Evolutionary conservation across 2,888 invertebrate species (phyloP).

Genomic region (Brenthis daphne): DNA sequence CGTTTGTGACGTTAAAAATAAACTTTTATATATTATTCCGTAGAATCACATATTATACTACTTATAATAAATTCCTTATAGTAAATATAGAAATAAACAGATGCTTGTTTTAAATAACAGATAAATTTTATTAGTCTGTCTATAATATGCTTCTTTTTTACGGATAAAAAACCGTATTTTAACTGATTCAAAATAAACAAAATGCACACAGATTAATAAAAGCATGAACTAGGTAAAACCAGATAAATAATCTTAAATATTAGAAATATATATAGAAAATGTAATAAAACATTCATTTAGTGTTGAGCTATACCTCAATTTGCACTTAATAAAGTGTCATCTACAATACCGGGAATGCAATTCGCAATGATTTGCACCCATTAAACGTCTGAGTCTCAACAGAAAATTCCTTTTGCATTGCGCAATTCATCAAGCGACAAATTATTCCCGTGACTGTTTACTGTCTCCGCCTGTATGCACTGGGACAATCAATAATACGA

Average conservation of each 20-base stretch:
- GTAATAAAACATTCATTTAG: conserved; percentile 5
- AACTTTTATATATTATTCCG: neutral
- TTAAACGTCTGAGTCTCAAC: conserved; percentile 67
- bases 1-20: neutral
- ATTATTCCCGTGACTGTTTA: conserved; percentile 45
- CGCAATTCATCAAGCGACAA: conserved; percentile 61
- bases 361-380: conserved; percentile 76
- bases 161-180: too few species aligned
- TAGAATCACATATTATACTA: too few species aligned
- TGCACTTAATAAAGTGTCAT: conserved; percentile 61
- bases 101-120: too few species aligned
- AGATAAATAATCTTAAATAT: too few species aligned
- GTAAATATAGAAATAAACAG: too few species aligned
- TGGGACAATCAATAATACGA: conserved; percentile 22
- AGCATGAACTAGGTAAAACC: too few species aligned
- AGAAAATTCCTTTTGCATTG: conserved; percentile 67
- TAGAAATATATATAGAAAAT: too few species aligned
- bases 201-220: too few species aligned
- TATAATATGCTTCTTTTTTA: too few species aligned
- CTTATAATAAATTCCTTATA: too few species aligned
- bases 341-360: conserved; percentile 63
- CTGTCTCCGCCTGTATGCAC: conserved; percentile 9
- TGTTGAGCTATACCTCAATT: conserved; percentile 39
- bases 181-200: too few species aligned
- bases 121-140: too few species aligned